Conservation (phyloP, 2,888 invertebrate species). For the Stenodera caucasica region DNA sequence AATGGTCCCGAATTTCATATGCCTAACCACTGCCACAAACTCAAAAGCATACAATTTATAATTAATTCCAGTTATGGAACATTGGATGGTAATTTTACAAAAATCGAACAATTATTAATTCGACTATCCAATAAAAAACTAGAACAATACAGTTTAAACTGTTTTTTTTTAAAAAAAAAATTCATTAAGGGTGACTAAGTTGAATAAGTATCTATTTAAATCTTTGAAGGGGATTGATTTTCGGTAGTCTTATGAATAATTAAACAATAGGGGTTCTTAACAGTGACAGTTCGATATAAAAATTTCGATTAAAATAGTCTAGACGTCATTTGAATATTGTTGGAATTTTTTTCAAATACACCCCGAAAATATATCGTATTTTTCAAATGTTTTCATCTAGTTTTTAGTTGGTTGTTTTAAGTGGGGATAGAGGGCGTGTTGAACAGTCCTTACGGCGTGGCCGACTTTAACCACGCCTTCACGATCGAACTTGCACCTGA, state of each 20-base stretch:
- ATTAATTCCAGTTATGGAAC: slow-evolving; percentile 23
- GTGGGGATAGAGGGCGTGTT: slow-evolving; percentile 50
- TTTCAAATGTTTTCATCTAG: slow-evolving; percentile 37
- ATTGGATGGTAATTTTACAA: no score
- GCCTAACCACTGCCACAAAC: slow-evolving; percentile 43
- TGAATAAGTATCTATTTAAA: no score
- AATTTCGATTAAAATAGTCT: not conserved
- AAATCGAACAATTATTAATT: no score
- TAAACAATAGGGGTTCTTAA: not conserved
- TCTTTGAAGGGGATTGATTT: not conserved
- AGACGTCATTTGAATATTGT: not conserved
- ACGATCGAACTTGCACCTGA: slow-evolving; percentile 54
- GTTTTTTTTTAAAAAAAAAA: no score
- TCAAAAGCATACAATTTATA: slow-evolving; percentile 30
- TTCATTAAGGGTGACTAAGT: no score
- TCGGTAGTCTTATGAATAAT: slow-evolving; percentile 2
- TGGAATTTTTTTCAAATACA: not conserved
- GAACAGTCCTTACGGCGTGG: slow-evolving; percentile 49
- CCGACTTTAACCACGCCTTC: slow-evolving; percentile 50
- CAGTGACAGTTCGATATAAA: not conserved
- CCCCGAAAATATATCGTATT: slow-evolving; percentile 30
- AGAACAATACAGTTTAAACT: no score
- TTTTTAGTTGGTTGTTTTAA: slow-evolving; percentile 43
- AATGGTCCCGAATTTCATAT: slow-evolving; percentile 48
- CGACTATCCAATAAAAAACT: no score